A percentile compares a stretch with the other conserved stretches of the same genome.
These are phyloP conservation scores for Tetramorium bicarinatum DNA, from an alignment of 2,888 invertebrate species.

Conservation along the genomic window DNA sequence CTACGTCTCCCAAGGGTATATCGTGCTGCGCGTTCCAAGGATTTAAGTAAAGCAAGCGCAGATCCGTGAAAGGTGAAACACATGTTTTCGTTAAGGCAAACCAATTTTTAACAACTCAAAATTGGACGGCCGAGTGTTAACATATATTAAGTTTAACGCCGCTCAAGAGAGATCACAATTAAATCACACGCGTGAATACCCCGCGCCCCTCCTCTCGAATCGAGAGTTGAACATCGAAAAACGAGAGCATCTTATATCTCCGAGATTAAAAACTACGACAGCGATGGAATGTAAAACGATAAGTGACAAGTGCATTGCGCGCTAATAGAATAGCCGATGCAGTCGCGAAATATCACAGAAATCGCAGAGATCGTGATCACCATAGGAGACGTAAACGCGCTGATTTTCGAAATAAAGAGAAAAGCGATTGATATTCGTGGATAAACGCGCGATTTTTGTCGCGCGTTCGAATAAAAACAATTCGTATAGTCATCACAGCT, in stretches of 20 bases:
- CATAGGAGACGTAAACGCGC: constrained; percentile 29
- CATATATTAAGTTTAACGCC: constrained; percentile 40
- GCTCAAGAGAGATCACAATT: constrained; percentile 45
- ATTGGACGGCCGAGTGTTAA: neutral
- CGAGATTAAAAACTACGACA: constrained; percentile 53
- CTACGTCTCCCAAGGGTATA: constrained; percentile 4
- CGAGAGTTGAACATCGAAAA: neutral
- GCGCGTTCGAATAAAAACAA: constrained; percentile 62
- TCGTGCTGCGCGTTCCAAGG: constrained; percentile 12
- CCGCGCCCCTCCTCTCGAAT: constrained; percentile 5
- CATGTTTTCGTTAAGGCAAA: constrained; percentile 12
- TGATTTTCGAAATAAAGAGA: neutral
- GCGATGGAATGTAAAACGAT: constrained; percentile 56
- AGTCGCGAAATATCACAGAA: constrained; percentile 50
- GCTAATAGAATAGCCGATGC: constrained; percentile 24
- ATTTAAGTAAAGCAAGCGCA: constrained; percentile 10
- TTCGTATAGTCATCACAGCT: constrained; percentile 81
- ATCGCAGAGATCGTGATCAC: constrained; percentile 23
- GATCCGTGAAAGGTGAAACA: constrained; percentile 7
- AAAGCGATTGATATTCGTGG: neutral
- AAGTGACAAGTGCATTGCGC: constrained; percentile 35
- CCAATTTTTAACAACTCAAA: constrained; percentile 11
- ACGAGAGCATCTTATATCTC: constrained; percentile 7
- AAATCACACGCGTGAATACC: constrained; percentile 36
- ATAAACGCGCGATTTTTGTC: constrained; percentile 12